Conservation (phyloP, 2,888 invertebrate genomes). For the Eurytoma adleriae region DNA sequence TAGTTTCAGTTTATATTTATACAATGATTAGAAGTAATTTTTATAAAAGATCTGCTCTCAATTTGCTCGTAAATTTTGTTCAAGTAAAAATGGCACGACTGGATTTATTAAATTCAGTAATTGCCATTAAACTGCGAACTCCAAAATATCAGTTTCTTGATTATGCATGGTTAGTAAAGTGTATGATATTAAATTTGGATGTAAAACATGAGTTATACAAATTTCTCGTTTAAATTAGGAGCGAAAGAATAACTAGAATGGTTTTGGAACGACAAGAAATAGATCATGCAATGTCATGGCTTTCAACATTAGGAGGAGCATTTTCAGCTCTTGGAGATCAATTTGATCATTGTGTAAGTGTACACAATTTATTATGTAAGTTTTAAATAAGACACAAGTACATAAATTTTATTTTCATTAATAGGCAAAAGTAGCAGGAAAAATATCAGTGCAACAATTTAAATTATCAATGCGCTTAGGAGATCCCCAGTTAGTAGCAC, state of each 20-base stretch:
- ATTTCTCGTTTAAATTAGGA: constrained; percentile 73
- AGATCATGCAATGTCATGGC: constrained; percentile 93
- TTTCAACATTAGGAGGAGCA: constrained; percentile 97
- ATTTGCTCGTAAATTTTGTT: constrained; percentile 21
- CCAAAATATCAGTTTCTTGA: constrained; percentile 83
- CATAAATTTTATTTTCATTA: constrained; percentile 60
- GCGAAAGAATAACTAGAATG: constrained; percentile 76
- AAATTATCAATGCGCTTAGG: constrained; percentile 87
- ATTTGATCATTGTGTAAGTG: constrained; percentile 85
- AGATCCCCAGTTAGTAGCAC: constrained; percentile 87
- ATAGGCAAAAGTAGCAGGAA: constrained; percentile 92
- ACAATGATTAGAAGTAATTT: constrained; percentile 61
- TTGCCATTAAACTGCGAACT: constrained; percentile 77
- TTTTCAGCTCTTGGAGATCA: constrained; percentile 97
- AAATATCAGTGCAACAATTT: constrained; percentile 91
- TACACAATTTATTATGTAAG: neutral
- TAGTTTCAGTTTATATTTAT: constrained; percentile 66
- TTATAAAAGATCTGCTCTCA: constrained; percentile 65
- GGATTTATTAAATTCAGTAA: constrained; percentile 38
- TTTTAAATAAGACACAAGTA: neutral
- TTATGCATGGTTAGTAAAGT: constrained; percentile 80
- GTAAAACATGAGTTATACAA: constrained; percentile 16
- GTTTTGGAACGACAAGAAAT: constrained; percentile 84
- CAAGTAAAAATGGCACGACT: constrained; percentile 13
- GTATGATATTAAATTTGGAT: constrained; percentile 24